Conservation (phyloP, 1,140 invertebrate genomes). For the Papilio xuthus region DNA sequence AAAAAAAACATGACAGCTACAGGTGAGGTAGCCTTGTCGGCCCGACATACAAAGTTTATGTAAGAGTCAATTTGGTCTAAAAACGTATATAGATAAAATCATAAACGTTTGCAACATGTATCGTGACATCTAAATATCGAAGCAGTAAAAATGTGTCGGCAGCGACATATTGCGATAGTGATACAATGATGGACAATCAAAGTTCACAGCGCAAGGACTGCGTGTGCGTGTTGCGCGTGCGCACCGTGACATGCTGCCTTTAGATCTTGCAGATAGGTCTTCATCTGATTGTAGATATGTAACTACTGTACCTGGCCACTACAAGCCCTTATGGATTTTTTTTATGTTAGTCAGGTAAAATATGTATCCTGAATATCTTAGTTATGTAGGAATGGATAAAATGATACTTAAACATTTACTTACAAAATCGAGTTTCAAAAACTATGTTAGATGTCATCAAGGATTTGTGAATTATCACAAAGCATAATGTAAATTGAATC, state of each 20-base stretch:
- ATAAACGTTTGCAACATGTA: background rate
- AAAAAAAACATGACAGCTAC: too few relatives aligned
- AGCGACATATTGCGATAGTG: conserved; percentile 20
- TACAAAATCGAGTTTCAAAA: background rate
- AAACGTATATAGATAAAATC: background rate
- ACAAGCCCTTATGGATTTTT: background rate
- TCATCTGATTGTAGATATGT: background rate
- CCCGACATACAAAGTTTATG: too few relatives aligned
- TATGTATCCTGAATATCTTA: too few relatives aligned
- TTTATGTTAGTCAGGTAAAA: background rate
- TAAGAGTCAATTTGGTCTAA: too few relatives aligned
- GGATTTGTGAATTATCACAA: background rate
- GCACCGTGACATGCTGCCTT: background rate
- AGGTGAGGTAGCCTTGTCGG: too few relatives aligned
- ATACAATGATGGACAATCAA: conserved; percentile 24
- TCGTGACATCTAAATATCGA: background rate
- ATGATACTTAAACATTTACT: too few relatives aligned
- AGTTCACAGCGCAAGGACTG: conserved; percentile 24
- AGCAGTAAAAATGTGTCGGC: conserved; percentile 20
- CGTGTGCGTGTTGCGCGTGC: conserved; percentile 9
- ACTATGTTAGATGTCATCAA: conserved; percentile 7
- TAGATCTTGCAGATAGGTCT: conserved; percentile 13
- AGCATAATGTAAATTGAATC: conserved; percentile 26
- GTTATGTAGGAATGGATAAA: too few relatives aligned
- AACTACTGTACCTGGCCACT: background rate